A percentile compares a stretch with the other conserved stretches of the same genome.
phyloP scores from a whole-genome alignment of 2,888 invertebrate species.

The Mesorhabditis spiculigera region DNA sequence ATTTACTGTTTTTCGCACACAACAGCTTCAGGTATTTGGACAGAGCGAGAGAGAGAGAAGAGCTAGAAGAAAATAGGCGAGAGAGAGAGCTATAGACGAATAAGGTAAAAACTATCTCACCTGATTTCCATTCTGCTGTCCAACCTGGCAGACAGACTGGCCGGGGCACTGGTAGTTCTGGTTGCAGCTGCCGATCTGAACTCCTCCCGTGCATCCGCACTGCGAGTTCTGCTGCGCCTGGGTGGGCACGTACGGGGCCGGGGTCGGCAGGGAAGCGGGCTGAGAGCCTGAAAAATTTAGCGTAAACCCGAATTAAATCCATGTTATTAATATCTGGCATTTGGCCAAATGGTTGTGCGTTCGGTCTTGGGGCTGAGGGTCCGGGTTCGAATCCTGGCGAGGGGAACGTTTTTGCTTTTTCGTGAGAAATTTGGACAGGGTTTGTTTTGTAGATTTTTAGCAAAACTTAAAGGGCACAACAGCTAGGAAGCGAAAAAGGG shows the following conservation, averaged over 20 bases:
- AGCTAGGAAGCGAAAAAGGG: neutral
- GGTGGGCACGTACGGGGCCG: conserved; percentile 44
- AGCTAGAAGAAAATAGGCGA: no score
- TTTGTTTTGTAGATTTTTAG: conserved; percentile 31
- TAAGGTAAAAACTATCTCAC: conserved; percentile 9
- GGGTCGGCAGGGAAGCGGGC: conserved; percentile 42
- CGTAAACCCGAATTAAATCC: no score
- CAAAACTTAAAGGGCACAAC: conserved; percentile 22
- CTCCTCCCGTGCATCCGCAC: conserved; percentile 54
- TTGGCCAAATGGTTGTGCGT: no score
- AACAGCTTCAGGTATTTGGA: no score
- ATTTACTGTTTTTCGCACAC: no score
- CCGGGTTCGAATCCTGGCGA: no score
- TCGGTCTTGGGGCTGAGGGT: no score
- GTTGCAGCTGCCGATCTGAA: conserved; percentile 56
- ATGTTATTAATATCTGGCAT: no score
- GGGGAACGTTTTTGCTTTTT: no score
- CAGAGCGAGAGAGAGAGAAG: no score
- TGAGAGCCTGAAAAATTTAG: neutral
- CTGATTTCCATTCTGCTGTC: conserved; percentile 43
- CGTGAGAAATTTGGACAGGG: neutral
- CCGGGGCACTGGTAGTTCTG: conserved; percentile 57
- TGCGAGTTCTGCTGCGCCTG: conserved; percentile 37
- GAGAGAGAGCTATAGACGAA: no score
- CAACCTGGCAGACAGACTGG: conserved; percentile 56